Base-by-base conservation (phyloP, 35 echinoderm and acorn worm species). In the Lytechinus variegatus region DNA sequence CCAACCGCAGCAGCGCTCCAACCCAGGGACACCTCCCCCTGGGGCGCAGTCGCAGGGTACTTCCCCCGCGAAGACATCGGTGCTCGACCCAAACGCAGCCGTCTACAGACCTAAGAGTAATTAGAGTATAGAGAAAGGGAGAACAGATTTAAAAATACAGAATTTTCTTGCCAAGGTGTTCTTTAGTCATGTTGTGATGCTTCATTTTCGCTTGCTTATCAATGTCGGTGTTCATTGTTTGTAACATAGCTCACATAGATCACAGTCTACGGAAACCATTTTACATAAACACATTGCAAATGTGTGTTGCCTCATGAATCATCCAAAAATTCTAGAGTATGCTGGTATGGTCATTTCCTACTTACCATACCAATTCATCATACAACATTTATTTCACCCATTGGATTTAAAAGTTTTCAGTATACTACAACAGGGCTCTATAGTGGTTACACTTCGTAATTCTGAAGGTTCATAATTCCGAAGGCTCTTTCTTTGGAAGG, bases 31-130 rank as follows among this genome's bases (percentile, higher is more conserved):
- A 29, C 95, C 95, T 89, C 95, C 92, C 95, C 95, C 86, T 24
- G 95, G 92, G 21, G 71, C 95, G 9, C 61, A 79, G 54, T 92
- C 91, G 14, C 96, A 96, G 96, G 92, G 93, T 8, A 87, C 91
- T 14, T 94, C 96, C n/a, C 92, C 96, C 8, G 86, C 93, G 14
- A 91, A 94, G 96, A 33, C 96, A 28, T 98, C 97, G 4, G 95
- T 94, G 16, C 94, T 99, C 27, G 98, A 99, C 94, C 98, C 98
- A 14, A 99, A 99, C 57, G 98, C 98, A 57, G 97, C 98, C 52
- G 94, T 98, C 53, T 99, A 99, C 86, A 94, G 96, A 53, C 98
- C 98, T 52, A 99, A 99, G 93, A 97, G 96, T 91, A 99, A 99
- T 89, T 99, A 98, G 57, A 33, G 52, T 54, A 54, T 90, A 79